Conservation (phyloP, 2,797 vertebrate species). For the Menidia menidia region DNA sequence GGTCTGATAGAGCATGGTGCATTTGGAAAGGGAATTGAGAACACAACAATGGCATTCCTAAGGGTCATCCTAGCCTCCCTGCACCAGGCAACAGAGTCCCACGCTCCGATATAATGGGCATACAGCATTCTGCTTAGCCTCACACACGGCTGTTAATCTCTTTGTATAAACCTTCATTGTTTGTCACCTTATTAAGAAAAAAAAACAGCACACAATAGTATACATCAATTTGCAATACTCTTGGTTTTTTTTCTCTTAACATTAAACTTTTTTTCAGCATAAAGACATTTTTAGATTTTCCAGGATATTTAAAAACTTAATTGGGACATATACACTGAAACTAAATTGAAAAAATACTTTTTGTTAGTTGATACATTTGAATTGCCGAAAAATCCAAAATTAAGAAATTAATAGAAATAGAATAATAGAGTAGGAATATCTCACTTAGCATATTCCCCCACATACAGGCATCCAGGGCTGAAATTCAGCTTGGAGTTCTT, state of each 20-base stretch:
- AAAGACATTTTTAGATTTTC: not conserved
- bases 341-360: too few relatives aligned
- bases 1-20: conserved; percentile 84
- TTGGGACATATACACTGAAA: too few relatives aligned
- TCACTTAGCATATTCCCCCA: too few relatives aligned
- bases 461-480: too few relatives aligned
- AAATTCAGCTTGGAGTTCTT: too few relatives aligned
- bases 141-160: conserved; percentile 52
- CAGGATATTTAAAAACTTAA: too few relatives aligned
- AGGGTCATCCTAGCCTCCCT: conserved; percentile 78
- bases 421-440: too few relatives aligned
- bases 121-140: conserved; percentile 64
- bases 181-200: conserved; percentile 26
- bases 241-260: not conserved
- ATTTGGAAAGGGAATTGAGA: conserved; percentile 82
- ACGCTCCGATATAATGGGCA: conserved; percentile 76
- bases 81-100: conserved; percentile 76
- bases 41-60: conserved; percentile 87
- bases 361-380: too few relatives aligned
- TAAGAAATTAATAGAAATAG: too few relatives aligned
- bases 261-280: not conserved
- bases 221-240: not conserved
- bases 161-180: conserved; percentile 41
- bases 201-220: not conserved
- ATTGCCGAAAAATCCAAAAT: too few relatives aligned